Conservation (phyloP, 2,888 invertebrate genomes). For the Omphaloscelis lunosa region DNA sequence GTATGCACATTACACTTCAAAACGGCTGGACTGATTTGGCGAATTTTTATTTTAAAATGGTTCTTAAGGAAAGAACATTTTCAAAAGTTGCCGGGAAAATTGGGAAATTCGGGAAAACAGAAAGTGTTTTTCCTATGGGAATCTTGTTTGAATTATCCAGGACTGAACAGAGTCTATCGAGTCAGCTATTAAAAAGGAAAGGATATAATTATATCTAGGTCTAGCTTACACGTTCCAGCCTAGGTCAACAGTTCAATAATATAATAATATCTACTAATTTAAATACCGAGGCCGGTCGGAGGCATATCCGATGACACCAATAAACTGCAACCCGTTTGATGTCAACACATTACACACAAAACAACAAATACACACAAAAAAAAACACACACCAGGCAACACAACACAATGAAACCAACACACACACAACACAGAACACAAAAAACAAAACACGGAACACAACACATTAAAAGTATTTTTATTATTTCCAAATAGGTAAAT, state of each 20-base stretch:
- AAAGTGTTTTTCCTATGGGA: background rate
- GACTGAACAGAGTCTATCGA: background rate
- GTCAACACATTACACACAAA: background rate
- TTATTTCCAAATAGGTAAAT: background rate
- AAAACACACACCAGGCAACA: background rate
- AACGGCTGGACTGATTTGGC: background rate
- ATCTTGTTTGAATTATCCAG: background rate
- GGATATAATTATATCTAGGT: background rate
- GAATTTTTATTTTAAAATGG: background rate
- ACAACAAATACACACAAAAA: background rate
- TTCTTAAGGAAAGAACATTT: no score
- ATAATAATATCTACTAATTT: constrained; percentile 25
- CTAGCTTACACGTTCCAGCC: background rate
- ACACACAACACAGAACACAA: background rate
- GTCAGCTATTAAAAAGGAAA: background rate
- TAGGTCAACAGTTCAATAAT: constrained; percentile 38
- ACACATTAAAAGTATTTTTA: background rate
- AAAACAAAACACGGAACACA: background rate
- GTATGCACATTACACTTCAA: background rate
- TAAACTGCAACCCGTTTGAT: background rate
- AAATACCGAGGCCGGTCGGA: constrained; percentile 22
- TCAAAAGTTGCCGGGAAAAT: no score
- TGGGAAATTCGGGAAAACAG: background rate
- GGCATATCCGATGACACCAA: constrained; percentile 32
- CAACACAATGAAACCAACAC: background rate